These are phyloP conservation scores for Heliconius melpomene DNA, from an alignment of 1,140 invertebrate genomes.

Conservation along the genomic window DNA sequence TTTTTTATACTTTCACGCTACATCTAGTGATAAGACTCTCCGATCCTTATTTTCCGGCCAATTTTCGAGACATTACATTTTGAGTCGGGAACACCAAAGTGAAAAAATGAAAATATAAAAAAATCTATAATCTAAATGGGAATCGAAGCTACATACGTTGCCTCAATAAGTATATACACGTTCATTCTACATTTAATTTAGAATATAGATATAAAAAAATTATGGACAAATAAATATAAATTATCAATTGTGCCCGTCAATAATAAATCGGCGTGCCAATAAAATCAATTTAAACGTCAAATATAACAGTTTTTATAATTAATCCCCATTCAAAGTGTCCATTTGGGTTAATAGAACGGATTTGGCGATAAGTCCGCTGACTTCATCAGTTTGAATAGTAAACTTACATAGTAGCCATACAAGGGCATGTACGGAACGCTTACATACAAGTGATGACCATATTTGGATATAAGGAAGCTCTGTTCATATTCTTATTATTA, in stretches of 20 bases:
- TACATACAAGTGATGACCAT: slow-evolving; percentile 16
- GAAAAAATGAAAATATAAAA: too few relatives aligned
- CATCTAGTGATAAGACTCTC: too few relatives aligned
- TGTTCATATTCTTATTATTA: background rate
- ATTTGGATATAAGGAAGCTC: slow-evolving; percentile 23
- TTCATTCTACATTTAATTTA: too few relatives aligned
- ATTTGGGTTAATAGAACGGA: slow-evolving; percentile 61
- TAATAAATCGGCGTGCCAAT: background rate
- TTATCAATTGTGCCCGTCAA: background rate
- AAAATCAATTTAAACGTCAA: background rate
- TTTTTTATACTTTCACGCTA: too few relatives aligned
- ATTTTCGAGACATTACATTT: too few relatives aligned
- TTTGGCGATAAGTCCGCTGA: slow-evolving; percentile 50
- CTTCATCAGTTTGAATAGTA: slow-evolving; percentile 43
- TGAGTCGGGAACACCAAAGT: too few relatives aligned
- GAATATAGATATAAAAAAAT: too few relatives aligned
- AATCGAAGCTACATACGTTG: too few relatives aligned
- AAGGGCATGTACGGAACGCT: background rate
- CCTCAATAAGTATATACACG: too few relatives aligned
- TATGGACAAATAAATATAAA: background rate
- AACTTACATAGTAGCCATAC: slow-evolving; percentile 5
- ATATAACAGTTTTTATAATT: background rate
- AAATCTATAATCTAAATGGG: too few relatives aligned
- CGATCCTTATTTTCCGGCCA: too few relatives aligned
- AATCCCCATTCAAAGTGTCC: background rate